Evolutionary conservation across 1,140 invertebrate species (phyloP), one percentile per base, ranked within the genome.

Genomic region (Hestina assimilis): DNA sequence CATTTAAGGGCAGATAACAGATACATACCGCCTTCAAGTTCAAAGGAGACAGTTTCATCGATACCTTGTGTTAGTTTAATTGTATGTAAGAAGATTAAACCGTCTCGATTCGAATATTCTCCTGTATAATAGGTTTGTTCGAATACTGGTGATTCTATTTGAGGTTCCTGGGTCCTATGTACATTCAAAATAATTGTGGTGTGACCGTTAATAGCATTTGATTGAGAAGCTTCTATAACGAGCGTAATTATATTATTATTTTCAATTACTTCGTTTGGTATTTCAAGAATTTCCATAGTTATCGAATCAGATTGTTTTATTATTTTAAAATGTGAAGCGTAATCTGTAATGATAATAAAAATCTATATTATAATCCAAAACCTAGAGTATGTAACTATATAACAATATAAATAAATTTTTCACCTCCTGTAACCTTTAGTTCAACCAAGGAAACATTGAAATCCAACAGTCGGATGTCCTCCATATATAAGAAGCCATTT

Each of bases 161-260:
- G 19, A 15, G 9, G 1, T 41, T 42, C 45, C 26, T 6, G 11
- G 6, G 57, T 51, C 28, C 35, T 67, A 15, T 59, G 51, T 35
- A 73, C 42, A 31, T 68, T 55, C 28, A 77, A 24, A 19, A 73
- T 42, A 14, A 75, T 50, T 29, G 66, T 68, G 14, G 72, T 53
- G 43, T 69, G 47, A 1, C 57, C 63, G 19, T 21, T 65, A 15
- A 69, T 50, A 40, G 60, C 53, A 29, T 62, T 63, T 23, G 33
- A 19, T 42, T 54, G 35, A 4, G 54, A 54, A 35, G 63, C 67
- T 42, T 51, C 35, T 19, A 72, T 50, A 11, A 59, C 33, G 8
- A 38, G 33, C 19, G 7, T 17, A 28, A 72, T 41, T 38, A 67
- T 59, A 42, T 40, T 26, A 45, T 42, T 42, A 33, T 41, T 52